Evolutionary conservation across 2,888 invertebrate species (phyloP), one percentile per base, ranked within the genome.

Genomic region (Megalurothrips usitatus): DNA sequence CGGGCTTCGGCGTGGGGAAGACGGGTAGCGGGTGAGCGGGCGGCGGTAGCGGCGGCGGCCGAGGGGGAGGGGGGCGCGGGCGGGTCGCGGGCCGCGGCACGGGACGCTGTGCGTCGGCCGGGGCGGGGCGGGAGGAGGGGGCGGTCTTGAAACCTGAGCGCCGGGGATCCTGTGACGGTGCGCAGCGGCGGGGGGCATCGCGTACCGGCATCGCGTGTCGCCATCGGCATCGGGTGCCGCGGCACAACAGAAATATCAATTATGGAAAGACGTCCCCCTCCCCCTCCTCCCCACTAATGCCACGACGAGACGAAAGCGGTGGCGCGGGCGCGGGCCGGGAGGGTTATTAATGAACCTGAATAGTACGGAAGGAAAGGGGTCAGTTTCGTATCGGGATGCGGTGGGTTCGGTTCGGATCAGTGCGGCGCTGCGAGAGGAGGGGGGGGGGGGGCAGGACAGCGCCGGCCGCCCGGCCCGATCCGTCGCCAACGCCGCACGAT

Each of bases 241-340:
- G 58, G 58, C 58, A 58, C 58, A 58, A 58, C 58, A 58, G 58
- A 58, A 58, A 58, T 58, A 58, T 58, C 58, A 58, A 58, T 58
- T 58, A 58, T 58, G 58, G 58, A 58, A 58, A 58, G 14, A 43
- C 58, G 58, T 58, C 34, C 34, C 34, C 34, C 34, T 6, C 34
- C 34, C 34, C 34, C 34, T 6, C 34, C 34, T 6, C 34, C 34
- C 34, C 34, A 6, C 34, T 43, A n/a, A n/a, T n/a, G 2, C 34
- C 34, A 43, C 34, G 34, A 43, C 34, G 34, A 43, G 3, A 43
- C 34, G 58, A 58, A 58, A 17, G 14, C 58, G 52, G 12, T 10
- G 14, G 14, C 14, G 58, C 58, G 19, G 58, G 58, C 58, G 19
- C 58, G 58, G 6, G 58, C 14, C 19, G 58, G 11, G 19, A 17